phyloP scores from a whole-genome alignment of 1,140 invertebrate genomes.

The Meloidogyne floridensis region DNA sequence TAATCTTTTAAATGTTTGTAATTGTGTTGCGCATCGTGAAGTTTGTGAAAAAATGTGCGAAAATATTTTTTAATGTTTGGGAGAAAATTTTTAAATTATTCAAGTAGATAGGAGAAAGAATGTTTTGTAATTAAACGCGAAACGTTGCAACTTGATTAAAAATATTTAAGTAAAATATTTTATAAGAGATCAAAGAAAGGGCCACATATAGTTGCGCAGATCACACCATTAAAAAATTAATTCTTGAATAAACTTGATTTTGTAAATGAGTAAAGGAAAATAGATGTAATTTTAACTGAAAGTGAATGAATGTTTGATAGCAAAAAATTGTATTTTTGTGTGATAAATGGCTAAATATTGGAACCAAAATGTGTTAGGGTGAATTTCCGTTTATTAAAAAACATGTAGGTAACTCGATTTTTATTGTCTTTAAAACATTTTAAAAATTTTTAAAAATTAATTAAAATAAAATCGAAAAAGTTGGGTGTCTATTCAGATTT shows the following conservation, averaged over 20 bases:
- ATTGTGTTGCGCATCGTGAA: too few relatives aligned
- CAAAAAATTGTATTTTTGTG: background rate
- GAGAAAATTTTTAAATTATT: background rate
- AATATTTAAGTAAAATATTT: background rate
- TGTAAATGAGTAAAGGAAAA: background rate
- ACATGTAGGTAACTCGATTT: background rate
- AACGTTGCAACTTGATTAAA: background rate
- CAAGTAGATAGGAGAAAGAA: background rate
- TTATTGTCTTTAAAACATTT: too few relatives aligned
- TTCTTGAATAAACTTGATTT: slow-evolving; percentile 1
- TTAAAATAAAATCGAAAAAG: background rate
- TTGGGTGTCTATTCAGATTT: background rate
- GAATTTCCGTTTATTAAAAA: too few relatives aligned
- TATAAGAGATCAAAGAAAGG: background rate
- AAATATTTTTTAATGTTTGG: too few relatives aligned
- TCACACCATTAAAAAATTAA: background rate
- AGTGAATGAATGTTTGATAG: too few relatives aligned
- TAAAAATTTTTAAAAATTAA: background rate
- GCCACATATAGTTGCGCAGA: background rate
- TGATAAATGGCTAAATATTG: background rate
- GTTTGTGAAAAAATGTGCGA: background rate
- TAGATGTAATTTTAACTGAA: background rate
- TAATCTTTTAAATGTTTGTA: too few relatives aligned
- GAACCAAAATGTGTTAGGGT: background rate
- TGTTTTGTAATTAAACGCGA: background rate